Conservation (phyloP, 2,797 vertebrate genomes). For the Sebastes iracundus region DNA sequence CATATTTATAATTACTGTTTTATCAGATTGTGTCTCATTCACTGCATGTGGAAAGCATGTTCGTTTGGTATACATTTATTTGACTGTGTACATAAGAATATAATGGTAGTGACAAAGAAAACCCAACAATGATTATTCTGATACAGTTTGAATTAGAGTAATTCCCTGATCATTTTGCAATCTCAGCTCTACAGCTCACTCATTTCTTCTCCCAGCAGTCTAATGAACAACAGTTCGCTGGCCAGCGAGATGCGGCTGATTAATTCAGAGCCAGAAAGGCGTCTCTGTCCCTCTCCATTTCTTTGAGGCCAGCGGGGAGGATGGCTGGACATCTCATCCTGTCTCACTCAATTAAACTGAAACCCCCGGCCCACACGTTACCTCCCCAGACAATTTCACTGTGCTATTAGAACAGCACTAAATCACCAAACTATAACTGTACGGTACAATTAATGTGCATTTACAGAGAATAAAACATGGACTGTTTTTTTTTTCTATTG, state of each 20-base stretch:
- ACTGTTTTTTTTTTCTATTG: not conserved
- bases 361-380: conserved; percentile 24
- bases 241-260: conserved; percentile 65
- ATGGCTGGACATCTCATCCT: conserved; percentile 52
- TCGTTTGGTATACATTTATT: fast-evolving
- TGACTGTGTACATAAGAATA: not conserved
- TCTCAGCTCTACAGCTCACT: not conserved
- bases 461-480: not conserved
- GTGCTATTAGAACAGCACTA: conserved; percentile 2
- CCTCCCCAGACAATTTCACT: conserved; percentile 36
- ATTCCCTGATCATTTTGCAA: not conserved
- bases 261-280: conserved; percentile 64
- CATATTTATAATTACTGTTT: not conserved
- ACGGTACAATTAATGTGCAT: not conserved
- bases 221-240: conserved; percentile 65
- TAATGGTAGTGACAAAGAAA: not conserved
- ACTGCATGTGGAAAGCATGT: not conserved
- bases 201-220: conserved; percentile 16
- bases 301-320: conserved; percentile 62
- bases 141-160: not conserved
- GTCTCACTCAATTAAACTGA: conserved; percentile 69
- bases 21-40: not conserved
- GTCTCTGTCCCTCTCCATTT: conserved; percentile 56
- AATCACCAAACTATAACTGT: conserved; percentile 34
- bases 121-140: not conserved